These are phyloP conservation scores for Sebastes hopkinsi DNA, from an alignment of 2,797 vertebrate genomes.

Conservation along the genomic window DNA sequence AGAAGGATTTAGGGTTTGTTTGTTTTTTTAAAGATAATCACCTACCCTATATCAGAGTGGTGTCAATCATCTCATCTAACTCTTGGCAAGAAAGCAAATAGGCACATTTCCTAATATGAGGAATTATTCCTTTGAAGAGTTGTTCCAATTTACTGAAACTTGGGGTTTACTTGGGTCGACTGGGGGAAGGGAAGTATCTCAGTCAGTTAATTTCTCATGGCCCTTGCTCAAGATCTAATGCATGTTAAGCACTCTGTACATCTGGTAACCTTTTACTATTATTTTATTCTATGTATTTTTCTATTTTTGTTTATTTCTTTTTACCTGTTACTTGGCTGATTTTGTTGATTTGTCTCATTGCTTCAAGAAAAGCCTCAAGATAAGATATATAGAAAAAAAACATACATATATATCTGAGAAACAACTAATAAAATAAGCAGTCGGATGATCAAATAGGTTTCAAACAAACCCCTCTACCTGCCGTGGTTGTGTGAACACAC, in stretches of 20 bases:
- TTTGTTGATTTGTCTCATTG: neutral
- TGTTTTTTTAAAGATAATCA: no score
- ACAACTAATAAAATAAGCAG: neutral
- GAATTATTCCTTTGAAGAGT: neutral
- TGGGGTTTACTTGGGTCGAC: neutral
- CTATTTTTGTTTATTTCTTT: neutral
- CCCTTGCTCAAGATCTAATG: neutral
- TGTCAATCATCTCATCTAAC: neutral
- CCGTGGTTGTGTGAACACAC: neutral
- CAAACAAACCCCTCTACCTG: neutral
- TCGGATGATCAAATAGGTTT: neutral
- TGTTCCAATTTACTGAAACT: neutral
- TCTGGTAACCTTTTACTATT: neutral
- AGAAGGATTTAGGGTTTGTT: no score
- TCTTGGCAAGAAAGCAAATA: neutral
- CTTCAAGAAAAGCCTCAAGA: neutral
- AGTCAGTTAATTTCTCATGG: neutral
- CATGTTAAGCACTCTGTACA: neutral
- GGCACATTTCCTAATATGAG: neutral
- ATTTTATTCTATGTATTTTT: neutral
- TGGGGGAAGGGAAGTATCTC: neutral
- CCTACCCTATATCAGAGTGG: no score
- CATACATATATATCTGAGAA: neutral
- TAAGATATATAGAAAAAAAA: neutral
- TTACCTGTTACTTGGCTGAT: no score